A percentile compares a stretch with the other conserved stretches of the same genome.
Conservation (phyloP, 1,140 invertebrate genomes). For the Heterodera schachtii region DNA sequence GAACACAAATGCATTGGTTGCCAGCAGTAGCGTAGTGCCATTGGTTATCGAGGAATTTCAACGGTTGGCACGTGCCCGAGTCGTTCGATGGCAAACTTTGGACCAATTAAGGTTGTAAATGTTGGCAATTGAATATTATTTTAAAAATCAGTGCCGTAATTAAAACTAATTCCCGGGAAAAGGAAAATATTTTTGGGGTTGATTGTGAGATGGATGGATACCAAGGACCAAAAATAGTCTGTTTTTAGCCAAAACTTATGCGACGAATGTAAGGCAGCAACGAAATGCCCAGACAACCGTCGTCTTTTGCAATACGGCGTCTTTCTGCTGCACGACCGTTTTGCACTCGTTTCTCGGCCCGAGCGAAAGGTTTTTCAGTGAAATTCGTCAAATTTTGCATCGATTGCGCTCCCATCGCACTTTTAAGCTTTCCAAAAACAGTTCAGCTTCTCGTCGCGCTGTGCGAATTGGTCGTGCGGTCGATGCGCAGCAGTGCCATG, state of each 20-base stretch:
- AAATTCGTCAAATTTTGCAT: too few relatives aligned
- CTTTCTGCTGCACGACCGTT: background rate
- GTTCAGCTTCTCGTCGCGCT: constrained; percentile 29
- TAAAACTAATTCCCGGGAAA: background rate
- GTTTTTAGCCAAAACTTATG: background rate
- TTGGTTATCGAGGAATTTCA: background rate
- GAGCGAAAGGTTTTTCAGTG: background rate
- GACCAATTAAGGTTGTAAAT: background rate
- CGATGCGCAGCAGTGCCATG: constrained; percentile 36
- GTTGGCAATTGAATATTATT: background rate
- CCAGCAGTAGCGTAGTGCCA: too few relatives aligned
- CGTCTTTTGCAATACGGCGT: background rate
- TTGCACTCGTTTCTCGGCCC: background rate
- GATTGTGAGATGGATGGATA: too few relatives aligned
- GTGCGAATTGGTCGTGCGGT: constrained; percentile 19
- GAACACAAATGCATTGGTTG: too few relatives aligned
- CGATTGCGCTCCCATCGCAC: too few relatives aligned
- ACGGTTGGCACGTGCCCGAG: constrained; percentile 10
- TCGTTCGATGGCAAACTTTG: background rate
- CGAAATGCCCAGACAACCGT: background rate
- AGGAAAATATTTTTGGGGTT: too few relatives aligned
- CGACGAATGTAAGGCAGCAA: background rate
- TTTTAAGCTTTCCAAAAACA: constrained; percentile 6
- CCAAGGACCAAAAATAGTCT: too few relatives aligned
- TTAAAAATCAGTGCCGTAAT: background rate